Evolutionary conservation across 1,140 invertebrate species (phyloP).

Genomic region (Cotesia chilonis): DNA sequence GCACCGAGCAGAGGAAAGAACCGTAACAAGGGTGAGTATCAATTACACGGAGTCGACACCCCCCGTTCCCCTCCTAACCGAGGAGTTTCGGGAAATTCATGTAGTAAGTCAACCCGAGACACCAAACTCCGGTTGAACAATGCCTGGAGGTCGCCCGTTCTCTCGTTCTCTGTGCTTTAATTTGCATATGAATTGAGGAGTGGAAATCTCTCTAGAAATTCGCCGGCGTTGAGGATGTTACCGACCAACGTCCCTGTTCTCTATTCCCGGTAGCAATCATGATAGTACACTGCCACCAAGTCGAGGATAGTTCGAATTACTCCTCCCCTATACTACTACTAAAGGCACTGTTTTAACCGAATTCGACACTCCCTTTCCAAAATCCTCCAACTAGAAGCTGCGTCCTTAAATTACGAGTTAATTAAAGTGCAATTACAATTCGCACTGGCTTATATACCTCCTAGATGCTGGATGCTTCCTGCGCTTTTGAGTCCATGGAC

Average conservation of each 20-base stretch:
- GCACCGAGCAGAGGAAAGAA: conserved; percentile 19
- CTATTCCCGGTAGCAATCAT: conserved; percentile 13
- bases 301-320: conserved; percentile 49
- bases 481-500: too few relatives aligned
- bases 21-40: conserved; percentile 53
- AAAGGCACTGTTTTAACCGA: conserved; percentile 21
- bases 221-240: neutral
- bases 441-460: conserved; percentile 26
- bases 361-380: conserved; percentile 14
- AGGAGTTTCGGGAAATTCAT: conserved; percentile 64
- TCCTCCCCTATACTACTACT: neutral
- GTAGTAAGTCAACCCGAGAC: conserved; percentile 63
- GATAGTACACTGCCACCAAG: neutral
- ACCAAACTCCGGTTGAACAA: conserved; percentile 59
- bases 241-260: conserved; percentile 14
- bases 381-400: conserved; percentile 2
- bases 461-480: neutral
- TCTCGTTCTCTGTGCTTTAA: conserved; percentile 47
- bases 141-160: conserved; percentile 50
- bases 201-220: neutral
- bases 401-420: conserved; percentile 51
- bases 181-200: conserved; percentile 64
- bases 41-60: conserved; percentile 55
- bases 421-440: conserved; percentile 53
- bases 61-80: conserved; percentile 1